Conservation (phyloP, 2,113 vertebrate genomes). For the Charina bottae region DNA sequence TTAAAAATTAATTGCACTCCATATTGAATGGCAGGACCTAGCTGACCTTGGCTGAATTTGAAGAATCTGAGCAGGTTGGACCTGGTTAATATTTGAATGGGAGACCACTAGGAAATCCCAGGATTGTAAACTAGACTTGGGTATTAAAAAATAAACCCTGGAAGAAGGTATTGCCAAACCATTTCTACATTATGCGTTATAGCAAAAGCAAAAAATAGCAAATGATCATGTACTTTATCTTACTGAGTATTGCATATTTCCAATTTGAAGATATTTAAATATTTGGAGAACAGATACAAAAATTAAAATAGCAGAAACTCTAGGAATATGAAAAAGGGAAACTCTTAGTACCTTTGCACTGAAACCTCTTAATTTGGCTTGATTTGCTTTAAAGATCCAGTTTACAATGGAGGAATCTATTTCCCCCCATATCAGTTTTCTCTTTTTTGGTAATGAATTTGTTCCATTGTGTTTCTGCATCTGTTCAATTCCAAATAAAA, state of each 20-base stretch:
- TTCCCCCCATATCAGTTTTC: neutral
- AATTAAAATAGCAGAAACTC: neutral
- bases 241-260: neutral
- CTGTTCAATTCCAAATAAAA: neutral
- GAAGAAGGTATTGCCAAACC: neutral
- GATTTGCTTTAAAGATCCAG: neutral
- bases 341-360: fast-evolving
- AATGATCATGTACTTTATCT: neutral
- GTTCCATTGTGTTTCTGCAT: neutral
- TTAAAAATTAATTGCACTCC: constrained; percentile 21
- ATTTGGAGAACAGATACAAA: constrained; percentile 11
- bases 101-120: neutral
- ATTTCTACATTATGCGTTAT: neutral
- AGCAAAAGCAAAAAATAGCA: neutral
- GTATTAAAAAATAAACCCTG: neutral
- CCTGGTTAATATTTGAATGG: neutral
- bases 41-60: neutral
- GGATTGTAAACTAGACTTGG: neutral
- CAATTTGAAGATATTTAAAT: constrained; percentile 9
- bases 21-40: neutral
- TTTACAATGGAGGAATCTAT: neutral
- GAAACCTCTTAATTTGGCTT: neutral
- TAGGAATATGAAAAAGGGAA: neutral
- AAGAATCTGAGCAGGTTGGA: neutral
- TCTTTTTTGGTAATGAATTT: neutral